Evolutionary conservation across 2,888 invertebrate genomes (phyloP).

Genomic region (Nomada lathburiana): DNA sequence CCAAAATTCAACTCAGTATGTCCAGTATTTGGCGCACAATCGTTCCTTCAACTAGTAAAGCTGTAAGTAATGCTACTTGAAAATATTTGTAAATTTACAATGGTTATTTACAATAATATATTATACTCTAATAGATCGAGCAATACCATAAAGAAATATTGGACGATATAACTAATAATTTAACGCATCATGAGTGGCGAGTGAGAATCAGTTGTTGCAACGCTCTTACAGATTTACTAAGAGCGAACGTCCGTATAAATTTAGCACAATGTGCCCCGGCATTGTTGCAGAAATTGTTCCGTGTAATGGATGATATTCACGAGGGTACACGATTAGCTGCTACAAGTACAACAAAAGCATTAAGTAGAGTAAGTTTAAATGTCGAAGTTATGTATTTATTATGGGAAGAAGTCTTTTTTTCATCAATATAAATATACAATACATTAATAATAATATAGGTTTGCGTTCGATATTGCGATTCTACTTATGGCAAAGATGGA

Average conservation of each 20-base stretch:
- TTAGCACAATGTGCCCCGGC: constrained; percentile 85
- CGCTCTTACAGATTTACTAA: constrained; percentile 93
- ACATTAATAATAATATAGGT: constrained; percentile 84
- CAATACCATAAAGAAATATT: constrained; percentile 93
- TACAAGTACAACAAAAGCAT: constrained; percentile 88
- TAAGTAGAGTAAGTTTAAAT: constrained; percentile 88
- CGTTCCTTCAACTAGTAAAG: constrained; percentile 93
- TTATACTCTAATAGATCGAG: constrained; percentile 87
- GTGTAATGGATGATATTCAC: constrained; percentile 98
- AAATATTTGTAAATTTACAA: neutral
- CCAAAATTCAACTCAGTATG: constrained; percentile 97
- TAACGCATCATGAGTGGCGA: constrained; percentile 94
- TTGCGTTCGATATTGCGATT: constrained; percentile 90
- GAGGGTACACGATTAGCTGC: constrained; percentile 93
- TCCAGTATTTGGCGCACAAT: constrained; percentile 96
- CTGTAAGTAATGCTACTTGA: constrained; percentile 85
- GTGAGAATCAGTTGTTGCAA: constrained; percentile 96
- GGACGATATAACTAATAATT: constrained; percentile 91
- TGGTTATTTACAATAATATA: constrained; percentile 36
- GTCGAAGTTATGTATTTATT: neutral
- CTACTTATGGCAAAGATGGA: constrained; percentile 90
- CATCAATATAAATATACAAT: neutral
- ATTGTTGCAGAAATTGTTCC: constrained; percentile 93
- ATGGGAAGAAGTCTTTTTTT: neutral
- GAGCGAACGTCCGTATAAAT: constrained; percentile 78